These are phyloP conservation scores for Eupithecia exiguata DNA, from an alignment of 2,888 invertebrate genomes.

Conservation along the genomic window DNA sequence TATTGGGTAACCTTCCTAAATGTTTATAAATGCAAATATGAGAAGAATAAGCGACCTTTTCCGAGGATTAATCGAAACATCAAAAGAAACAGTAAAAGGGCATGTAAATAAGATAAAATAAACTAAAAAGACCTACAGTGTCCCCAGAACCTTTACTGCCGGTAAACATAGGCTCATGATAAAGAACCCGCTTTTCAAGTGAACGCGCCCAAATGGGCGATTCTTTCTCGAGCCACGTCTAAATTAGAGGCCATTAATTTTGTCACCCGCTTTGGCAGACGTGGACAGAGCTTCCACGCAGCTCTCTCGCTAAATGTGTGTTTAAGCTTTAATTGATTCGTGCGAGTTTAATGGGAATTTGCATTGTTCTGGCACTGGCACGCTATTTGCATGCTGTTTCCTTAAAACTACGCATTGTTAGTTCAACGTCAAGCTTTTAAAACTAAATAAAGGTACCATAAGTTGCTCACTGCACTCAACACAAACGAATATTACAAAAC, in stretches of 20 bases:
- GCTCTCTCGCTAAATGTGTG: slow-evolving; percentile 42
- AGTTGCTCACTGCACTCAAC: slow-evolving; percentile 12
- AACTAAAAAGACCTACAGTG: not conserved
- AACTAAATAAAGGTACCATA: not conserved
- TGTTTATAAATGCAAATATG: not conserved
- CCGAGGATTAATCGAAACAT: not conserved
- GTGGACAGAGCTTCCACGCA: slow-evolving; percentile 42
- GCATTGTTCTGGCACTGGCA: slow-evolving; percentile 12
- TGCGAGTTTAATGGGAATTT: slow-evolving; percentile 29
- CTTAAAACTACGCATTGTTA: not conserved
- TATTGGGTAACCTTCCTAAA: not conserved
- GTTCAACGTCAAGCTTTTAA: not conserved
- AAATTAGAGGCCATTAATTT: slow-evolving; percentile 63
- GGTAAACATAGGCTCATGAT: not conserved
- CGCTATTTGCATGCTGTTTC: slow-evolving; percentile 9
- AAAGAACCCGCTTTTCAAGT: slow-evolving; percentile 12
- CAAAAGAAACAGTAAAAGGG: not conserved
- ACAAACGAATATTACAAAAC: slow-evolving; percentile 17
- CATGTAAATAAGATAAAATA: not conserved
- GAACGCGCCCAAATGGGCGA: slow-evolving; percentile 43
- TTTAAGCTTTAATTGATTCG: slow-evolving; percentile 35
- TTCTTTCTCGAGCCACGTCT: slow-evolving; percentile 54
- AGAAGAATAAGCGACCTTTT: not conserved
- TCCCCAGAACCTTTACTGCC: not conserved
- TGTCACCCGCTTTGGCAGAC: slow-evolving; percentile 51